These are phyloP conservation scores for Clusia tigrina DNA, from an alignment of 2,888 invertebrate genomes.

Conservation along the genomic window DNA sequence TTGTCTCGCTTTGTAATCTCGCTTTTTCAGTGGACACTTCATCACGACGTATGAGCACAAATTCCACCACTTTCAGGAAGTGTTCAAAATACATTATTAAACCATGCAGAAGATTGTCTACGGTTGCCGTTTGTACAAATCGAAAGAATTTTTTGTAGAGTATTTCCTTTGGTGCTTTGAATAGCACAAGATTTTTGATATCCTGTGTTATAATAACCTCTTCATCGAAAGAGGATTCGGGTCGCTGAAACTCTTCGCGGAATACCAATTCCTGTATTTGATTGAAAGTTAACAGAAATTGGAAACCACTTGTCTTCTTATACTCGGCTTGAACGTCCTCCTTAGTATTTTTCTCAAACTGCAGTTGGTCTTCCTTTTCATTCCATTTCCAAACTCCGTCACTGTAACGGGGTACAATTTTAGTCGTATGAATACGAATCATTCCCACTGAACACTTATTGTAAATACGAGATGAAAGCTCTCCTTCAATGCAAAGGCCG, in stretches of 20 bases:
- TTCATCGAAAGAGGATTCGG: conserved; percentile 44
- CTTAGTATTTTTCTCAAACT: conserved; percentile 42
- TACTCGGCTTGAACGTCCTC: too few species aligned
- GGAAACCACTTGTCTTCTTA: conserved; percentile 46
- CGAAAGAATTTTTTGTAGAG: conserved; percentile 49
- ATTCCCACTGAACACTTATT: too few species aligned
- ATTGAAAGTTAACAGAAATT: conserved; percentile 50
- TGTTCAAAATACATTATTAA: conserved; percentile 63
- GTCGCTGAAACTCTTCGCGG: conserved; percentile 49
- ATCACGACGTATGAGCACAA: conserved; percentile 57
- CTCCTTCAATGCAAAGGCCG: too few species aligned
- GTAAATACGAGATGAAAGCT: too few species aligned
- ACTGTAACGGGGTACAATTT: conserved; percentile 48
- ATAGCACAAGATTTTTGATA: conserved; percentile 58
- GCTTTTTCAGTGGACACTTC: conserved; percentile 50
- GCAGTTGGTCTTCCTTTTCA: conserved; percentile 39
- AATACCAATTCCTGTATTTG: conserved; percentile 59
- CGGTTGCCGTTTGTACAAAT: conserved; percentile 54
- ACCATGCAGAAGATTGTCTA: conserved; percentile 54
- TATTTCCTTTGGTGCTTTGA: conserved; percentile 52
- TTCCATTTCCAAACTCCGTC: conserved; percentile 59
- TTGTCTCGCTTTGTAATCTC: conserved; percentile 54
- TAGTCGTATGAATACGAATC: conserved; percentile 50
- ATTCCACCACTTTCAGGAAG: conserved; percentile 60
- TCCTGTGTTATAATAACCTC: conserved; percentile 57